phyloP scores from a whole-genome alignment of 1,140 invertebrate species.

The Eurosta solidaginis region DNA sequence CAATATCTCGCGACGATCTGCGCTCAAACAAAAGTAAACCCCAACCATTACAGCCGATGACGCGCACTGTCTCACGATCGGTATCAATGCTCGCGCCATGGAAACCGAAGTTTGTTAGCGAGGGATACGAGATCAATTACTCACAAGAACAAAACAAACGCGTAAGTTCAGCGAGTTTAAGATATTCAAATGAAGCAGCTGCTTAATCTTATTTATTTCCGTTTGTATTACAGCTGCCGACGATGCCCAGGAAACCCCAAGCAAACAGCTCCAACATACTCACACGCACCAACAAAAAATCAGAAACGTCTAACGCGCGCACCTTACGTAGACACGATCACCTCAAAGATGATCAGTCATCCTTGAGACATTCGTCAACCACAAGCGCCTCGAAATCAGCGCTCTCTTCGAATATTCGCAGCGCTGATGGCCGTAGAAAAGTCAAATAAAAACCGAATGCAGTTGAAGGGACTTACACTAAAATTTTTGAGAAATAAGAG shows the following conservation, averaged over 20 bases:
- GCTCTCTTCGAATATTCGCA: constrained; percentile 55
- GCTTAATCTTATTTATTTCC: not conserved
- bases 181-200: not conserved
- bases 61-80: constrained; percentile 77
- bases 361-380: constrained; percentile 43
- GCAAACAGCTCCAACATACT: constrained; percentile 49
- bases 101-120: constrained; percentile 74
- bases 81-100: constrained; percentile 83
- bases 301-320: constrained; percentile 29
- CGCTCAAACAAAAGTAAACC: constrained; percentile 61
- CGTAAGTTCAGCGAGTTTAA: constrained; percentile 41
- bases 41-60: constrained; percentile 67
- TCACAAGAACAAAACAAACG: constrained; percentile 68
- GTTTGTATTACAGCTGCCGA: constrained; percentile 44
- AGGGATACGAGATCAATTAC: constrained; percentile 79
- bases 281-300: constrained; percentile 44
- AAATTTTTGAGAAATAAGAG: not conserved
- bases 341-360: constrained; percentile 48
- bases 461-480: not conserved
- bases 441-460: not conserved
- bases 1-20: constrained; percentile 72
- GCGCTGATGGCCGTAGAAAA: constrained; percentile 33
- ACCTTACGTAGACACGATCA: constrained; percentile 40
- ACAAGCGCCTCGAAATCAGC: constrained; percentile 45
- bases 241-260: constrained; percentile 51